Conservation (phyloP, 2,113 vertebrate species). For the Vulpes ferrilata region DNA sequence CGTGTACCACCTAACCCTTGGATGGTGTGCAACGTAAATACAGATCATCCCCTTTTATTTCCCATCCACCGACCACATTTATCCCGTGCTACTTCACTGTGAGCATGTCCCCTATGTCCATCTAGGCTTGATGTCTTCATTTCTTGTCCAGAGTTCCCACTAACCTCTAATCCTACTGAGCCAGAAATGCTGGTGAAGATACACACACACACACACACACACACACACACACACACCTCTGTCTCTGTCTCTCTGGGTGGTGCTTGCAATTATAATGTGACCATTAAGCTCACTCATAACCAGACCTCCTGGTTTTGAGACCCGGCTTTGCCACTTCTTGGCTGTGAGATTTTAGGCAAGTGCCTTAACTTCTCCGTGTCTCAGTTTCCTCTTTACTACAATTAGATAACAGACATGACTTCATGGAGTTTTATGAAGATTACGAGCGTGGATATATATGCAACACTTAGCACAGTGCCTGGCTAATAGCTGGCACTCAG, state of each 20-base stretch:
- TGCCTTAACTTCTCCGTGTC: not conserved
- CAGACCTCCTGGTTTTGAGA: not conserved
- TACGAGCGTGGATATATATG: too few species aligned
- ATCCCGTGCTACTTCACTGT: not conserved
- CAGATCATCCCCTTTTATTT: conserved; percentile 32
- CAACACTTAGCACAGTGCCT: not conserved
- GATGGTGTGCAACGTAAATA: not conserved
- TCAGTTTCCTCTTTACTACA: not conserved
- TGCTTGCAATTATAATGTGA: not conserved
- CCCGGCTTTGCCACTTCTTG: not conserved
- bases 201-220: too few species aligned
- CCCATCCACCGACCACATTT: not conserved
- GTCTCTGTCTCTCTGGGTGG: not conserved
- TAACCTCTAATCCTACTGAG: not conserved
- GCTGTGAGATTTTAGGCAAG: not conserved
- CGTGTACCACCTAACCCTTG: not conserved
- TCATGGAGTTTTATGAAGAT: not conserved
- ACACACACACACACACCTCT: not conserved
- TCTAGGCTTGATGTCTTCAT: not conserved
- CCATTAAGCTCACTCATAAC: not conserved
- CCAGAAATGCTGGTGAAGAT: not conserved
- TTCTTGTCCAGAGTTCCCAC: not conserved
- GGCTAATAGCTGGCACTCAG: not conserved
- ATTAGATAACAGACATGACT: not conserved
- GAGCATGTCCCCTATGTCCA: not conserved